Conservation (phyloP, 2,113 vertebrate species). For the Stictonetta naevosa region DNA sequence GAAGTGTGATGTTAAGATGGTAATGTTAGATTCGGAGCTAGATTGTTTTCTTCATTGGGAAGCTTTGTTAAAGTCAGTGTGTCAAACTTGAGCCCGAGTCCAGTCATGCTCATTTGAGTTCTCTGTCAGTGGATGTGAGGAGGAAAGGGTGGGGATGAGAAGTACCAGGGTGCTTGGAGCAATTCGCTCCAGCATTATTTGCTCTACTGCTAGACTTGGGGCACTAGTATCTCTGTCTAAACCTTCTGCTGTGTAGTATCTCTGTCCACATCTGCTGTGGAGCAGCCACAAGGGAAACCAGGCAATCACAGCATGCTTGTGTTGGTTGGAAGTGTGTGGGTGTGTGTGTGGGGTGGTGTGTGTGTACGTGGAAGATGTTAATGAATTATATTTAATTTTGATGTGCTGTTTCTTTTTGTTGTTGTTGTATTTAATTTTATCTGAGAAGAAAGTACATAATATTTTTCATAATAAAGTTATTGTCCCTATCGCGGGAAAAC, state of each 20-base stretch:
- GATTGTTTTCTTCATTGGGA: accelerated
- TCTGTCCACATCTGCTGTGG: neutral
- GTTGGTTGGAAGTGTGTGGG: neutral
- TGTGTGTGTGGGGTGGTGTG: too few species aligned
- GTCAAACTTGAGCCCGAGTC: neutral
- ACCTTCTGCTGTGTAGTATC: too few species aligned
- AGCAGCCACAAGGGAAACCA: neutral
- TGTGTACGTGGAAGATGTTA: neutral
- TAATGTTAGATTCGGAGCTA: neutral
- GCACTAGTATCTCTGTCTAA: neutral
- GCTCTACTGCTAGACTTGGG: neutral
- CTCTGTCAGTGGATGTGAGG: neutral
- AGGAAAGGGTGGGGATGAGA: neutral
- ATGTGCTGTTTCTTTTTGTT: slow-evolving; percentile 41
- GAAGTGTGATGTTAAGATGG: neutral
- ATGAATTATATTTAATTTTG: slow-evolving; percentile 15
- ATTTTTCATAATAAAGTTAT: slow-evolving; percentile 56
- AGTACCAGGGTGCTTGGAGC: neutral
- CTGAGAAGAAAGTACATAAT: slow-evolving; percentile 41
- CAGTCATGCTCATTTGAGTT: neutral
- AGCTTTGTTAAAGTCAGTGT: neutral
- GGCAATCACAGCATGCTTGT: neutral
- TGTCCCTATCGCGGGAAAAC: slow-evolving; percentile 44
- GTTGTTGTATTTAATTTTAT: neutral
- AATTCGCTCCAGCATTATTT: neutral